phyloP scores from a whole-genome alignment of 2,113 vertebrate species.

The Anser brachyrhynchus region DNA sequence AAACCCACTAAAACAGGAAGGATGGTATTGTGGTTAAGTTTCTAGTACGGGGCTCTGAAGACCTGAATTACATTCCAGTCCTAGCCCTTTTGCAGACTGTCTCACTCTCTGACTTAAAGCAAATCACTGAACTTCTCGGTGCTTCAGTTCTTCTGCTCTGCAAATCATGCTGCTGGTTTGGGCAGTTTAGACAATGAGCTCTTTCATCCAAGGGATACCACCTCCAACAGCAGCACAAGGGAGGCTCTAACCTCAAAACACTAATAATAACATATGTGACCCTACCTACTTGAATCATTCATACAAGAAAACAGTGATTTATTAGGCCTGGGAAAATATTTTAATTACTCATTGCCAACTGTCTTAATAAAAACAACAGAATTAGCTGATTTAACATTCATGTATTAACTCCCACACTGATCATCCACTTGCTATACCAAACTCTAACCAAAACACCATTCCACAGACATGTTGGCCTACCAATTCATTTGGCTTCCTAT shows the following conservation, averaged over 20 bases:
- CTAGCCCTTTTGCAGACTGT: background rate
- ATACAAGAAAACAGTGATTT: background rate
- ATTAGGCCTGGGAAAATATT: background rate
- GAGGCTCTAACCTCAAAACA: slow-evolving; percentile 7
- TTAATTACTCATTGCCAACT: background rate
- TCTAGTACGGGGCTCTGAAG: slow-evolving; percentile 15
- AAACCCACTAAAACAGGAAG: slow-evolving; percentile 72
- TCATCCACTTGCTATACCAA: background rate
- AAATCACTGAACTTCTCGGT: slow-evolving; percentile 29
- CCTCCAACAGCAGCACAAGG: background rate
- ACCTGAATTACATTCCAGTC: slow-evolving; percentile 30
- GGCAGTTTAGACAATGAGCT: background rate
- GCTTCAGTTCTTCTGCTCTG: slow-evolving; percentile 25
- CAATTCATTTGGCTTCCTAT: background rate
- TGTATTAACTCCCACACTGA: background rate
- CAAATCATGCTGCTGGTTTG: background rate
- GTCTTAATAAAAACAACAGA: background rate
- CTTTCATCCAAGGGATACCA: background rate
- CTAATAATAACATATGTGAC: background rate
- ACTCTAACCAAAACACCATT: background rate
- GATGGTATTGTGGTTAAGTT: slow-evolving; percentile 59
- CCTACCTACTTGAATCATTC: background rate
- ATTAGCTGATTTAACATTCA: background rate
- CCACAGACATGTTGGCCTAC: background rate
- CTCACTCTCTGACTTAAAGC: background rate